These are phyloP conservation scores for Antechinus flavipes DNA, from an alignment of 2,113 vertebrate genomes.

Conservation along the genomic window DNA sequence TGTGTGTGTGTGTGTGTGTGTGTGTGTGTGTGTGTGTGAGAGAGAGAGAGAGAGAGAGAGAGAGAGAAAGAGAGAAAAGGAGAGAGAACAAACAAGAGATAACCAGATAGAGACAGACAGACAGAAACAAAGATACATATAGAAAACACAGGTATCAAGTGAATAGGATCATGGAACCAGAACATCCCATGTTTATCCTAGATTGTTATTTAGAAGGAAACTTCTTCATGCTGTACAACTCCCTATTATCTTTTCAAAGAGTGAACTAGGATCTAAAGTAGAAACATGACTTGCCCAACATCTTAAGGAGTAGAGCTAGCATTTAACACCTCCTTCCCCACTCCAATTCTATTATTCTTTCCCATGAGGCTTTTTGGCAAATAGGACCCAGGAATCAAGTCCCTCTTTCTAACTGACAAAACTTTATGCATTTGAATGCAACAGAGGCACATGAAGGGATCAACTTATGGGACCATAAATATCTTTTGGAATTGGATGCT, in stretches of 20 bases:
- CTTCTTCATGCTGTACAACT: not conserved
- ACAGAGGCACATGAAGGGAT: constrained; percentile 18
- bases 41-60: too few relatives aligned
- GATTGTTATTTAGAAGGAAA: not conserved
- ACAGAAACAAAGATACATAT: not conserved
- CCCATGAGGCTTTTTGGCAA: not conserved
- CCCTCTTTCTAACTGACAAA: not conserved
- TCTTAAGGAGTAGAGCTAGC: not conserved
- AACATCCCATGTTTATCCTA: not conserved
- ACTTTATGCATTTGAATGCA: constrained; percentile 50
- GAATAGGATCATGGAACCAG: not conserved
- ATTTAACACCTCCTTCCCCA: too few relatives aligned
- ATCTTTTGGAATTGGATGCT: constrained; percentile 59
- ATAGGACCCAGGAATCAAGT: not conserved
- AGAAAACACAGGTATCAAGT: not conserved
- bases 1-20: not conserved
- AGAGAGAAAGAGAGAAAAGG: too few relatives aligned
- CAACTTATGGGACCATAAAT: constrained; percentile 32
- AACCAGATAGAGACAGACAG: not conserved
- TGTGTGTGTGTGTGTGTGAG: not conserved
- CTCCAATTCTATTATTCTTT: not conserved
- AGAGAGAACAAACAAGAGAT: too few relatives aligned
- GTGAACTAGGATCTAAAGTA: not conserved
- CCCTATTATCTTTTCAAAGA: not conserved
- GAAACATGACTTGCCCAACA: not conserved